Evolutionary conservation across 2,888 invertebrate genomes (phyloP).

Genomic region (Luperina nickerlii): DNA sequence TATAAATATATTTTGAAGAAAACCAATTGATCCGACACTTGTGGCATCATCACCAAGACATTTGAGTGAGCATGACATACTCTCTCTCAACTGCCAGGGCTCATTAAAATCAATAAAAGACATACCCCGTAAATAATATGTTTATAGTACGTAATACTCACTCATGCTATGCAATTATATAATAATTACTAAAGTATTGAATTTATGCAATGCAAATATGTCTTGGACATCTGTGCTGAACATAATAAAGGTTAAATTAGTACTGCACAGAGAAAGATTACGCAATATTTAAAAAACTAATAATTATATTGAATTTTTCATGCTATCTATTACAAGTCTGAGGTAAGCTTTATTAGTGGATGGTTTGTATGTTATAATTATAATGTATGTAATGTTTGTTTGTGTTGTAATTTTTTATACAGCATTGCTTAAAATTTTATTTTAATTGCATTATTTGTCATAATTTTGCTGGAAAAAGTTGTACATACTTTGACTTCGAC

Average conservation of each 20-base stretch:
- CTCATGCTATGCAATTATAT: too few species aligned
- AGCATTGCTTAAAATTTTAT: background rate
- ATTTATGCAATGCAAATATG: background rate
- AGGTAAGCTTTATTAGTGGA: slow-evolving; percentile 71
- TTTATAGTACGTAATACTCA: too few species aligned
- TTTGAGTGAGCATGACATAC: too few species aligned
- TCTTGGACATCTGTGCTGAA: background rate
- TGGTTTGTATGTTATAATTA: background rate
- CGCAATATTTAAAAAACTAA: slow-evolving; percentile 8
- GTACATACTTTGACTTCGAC: background rate
- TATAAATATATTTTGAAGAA: background rate
- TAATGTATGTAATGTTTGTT: background rate
- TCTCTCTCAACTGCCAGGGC: too few species aligned
- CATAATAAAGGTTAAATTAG: background rate
- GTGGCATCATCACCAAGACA: too few species aligned
- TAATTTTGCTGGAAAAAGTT: background rate
- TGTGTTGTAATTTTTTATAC: background rate
- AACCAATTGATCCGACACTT: background rate
- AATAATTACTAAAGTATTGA: background rate
- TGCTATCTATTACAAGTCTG: slow-evolving; percentile 70
- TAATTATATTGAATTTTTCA: slow-evolving; percentile 68
- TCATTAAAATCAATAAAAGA: too few species aligned
- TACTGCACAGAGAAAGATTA: background rate
- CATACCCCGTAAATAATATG: too few species aligned
- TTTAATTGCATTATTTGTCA: background rate